Conservation (phyloP, 2,113 vertebrate genomes). For the Gulo gulo region DNA sequence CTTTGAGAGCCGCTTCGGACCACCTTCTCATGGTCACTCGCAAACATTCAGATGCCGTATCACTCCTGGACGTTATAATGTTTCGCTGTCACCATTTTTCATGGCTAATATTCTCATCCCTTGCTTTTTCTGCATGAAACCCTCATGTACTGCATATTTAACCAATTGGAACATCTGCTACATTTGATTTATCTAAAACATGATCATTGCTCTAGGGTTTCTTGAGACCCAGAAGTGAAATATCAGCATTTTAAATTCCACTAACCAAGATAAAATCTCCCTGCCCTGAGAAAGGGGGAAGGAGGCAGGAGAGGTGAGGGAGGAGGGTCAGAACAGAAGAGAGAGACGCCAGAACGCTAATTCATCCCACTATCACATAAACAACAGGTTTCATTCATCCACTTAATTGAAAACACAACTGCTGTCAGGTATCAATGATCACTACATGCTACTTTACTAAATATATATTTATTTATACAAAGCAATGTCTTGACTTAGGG, state of each 20-base stretch:
- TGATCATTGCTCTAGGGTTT: not conserved
- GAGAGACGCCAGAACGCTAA: not conserved
- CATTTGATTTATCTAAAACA: not conserved
- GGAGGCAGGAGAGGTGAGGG: not conserved
- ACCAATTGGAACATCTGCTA: not conserved
- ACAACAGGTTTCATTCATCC: not conserved
- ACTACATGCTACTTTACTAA: not conserved
- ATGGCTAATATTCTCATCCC: too few relatives aligned
- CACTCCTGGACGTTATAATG: fast-evolving
- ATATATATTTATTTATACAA: not conserved
- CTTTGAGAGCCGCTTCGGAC: not conserved
- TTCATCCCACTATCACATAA: not conserved
- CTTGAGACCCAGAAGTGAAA: not conserved
- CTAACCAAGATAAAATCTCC: not conserved
- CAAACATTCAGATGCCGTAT: fast-evolving
- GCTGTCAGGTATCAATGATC: not conserved
- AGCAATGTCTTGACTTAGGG: not conserved
- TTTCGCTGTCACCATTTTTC: not conserved
- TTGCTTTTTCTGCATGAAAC: not conserved
- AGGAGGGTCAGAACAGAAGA: not conserved
- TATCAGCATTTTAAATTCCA: conserved; percentile 11
- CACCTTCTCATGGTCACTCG: fast-evolving
- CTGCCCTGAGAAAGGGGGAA: not conserved
- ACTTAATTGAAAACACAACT: not conserved
- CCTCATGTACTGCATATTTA: fast-evolving